A percentile compares a stretch with the other conserved stretches of the same genome.
Conservation (phyloP, 2,888 invertebrate genomes). For the Eupelmus urozonus region DNA sequence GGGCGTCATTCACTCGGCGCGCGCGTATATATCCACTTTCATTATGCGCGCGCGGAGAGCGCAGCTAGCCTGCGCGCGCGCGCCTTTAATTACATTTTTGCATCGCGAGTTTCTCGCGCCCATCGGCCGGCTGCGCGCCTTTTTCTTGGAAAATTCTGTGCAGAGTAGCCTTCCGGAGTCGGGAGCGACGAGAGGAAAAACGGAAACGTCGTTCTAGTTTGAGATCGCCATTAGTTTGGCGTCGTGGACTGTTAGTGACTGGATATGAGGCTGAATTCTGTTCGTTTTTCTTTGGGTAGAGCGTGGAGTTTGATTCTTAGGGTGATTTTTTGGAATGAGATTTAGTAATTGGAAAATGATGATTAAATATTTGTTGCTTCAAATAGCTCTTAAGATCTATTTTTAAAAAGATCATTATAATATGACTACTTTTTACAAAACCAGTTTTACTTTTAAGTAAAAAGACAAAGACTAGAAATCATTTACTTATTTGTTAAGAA, state of each 20-base stretch:
- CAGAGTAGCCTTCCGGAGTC: slow-evolving; percentile 54
- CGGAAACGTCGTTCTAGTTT: slow-evolving; percentile 65
- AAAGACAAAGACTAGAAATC: no score
- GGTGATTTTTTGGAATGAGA: no score
- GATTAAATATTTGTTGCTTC: no score
- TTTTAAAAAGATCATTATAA: no score
- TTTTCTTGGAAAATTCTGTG: slow-evolving; percentile 39
- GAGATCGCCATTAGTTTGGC: slow-evolving; percentile 56
- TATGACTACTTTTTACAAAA: no score
- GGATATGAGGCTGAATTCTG: neutral
- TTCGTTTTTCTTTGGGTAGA: neutral
- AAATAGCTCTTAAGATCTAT: no score
- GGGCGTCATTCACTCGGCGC: slow-evolving; percentile 73
- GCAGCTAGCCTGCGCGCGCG: slow-evolving; percentile 42
- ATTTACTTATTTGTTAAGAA: no score
- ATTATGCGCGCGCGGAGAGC: slow-evolving; percentile 65
- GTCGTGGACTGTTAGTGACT: neutral
- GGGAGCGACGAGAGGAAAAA: slow-evolving; percentile 60
- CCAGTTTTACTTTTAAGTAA: no score
- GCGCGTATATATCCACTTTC: slow-evolving; percentile 71
- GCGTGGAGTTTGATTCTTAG: no score
- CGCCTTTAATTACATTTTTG: slow-evolving; percentile 74
- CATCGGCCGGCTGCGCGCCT: slow-evolving; percentile 7
- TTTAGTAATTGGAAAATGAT: no score
- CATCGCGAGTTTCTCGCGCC: slow-evolving; percentile 60